Evolutionary conservation across 2,113 vertebrate genomes (phyloP).

Genomic region (Pedetes capensis): DNA sequence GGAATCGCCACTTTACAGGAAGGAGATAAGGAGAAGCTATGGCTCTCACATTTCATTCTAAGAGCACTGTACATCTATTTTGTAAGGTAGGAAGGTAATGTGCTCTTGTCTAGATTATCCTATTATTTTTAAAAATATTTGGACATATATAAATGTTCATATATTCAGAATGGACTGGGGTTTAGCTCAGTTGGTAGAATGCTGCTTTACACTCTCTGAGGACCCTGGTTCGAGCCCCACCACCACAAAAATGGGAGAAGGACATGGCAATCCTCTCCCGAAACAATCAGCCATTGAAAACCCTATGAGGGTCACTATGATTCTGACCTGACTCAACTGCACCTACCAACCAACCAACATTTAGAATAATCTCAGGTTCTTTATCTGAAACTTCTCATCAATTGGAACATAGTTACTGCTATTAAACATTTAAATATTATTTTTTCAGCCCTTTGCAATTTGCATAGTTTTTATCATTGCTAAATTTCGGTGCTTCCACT

Average conservation of each 20-base stretch:
- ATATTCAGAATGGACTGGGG: conserved; percentile 54
- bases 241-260: too few relatives aligned
- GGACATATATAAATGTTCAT: conserved; percentile 5
- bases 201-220: too few relatives aligned
- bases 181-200: too few relatives aligned
- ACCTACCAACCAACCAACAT: too few relatives aligned
- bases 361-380: conserved; percentile 45
- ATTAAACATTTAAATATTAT: conserved; percentile 73
- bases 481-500: conserved; percentile 67
- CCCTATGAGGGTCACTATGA: too few relatives aligned
- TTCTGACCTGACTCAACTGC: too few relatives aligned
- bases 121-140: background rate
- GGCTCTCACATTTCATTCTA: background rate
- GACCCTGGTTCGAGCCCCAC: too few relatives aligned
- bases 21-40: background rate
- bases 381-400: conserved; percentile 67
- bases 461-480: conserved; percentile 74
- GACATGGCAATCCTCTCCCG: too few relatives aligned
- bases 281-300: too few relatives aligned
- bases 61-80: background rate
- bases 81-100: background rate
- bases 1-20: background rate
- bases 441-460: conserved; percentile 72
- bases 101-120: background rate
- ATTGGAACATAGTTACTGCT: conserved; percentile 59